These are phyloP conservation scores for Pelusios castaneus DNA, from an alignment of 2,113 vertebrate species.

Conservation along the genomic window DNA sequence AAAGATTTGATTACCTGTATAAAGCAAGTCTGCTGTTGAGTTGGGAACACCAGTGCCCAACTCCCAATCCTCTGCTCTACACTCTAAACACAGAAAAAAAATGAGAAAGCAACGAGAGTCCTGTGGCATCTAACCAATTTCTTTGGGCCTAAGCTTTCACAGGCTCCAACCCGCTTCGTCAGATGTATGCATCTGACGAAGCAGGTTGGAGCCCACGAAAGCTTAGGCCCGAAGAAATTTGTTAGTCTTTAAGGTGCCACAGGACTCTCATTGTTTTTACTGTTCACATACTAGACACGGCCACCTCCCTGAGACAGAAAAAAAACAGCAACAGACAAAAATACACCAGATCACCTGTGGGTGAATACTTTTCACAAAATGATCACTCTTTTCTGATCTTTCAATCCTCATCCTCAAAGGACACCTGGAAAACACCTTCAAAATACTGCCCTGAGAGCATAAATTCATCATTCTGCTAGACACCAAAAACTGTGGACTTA, in stretches of 20 bases:
- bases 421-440: background rate
- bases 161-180: no score
- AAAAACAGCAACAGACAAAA: background rate
- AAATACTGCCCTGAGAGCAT: background rate
- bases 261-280: no score
- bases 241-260: no score
- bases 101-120: no score
- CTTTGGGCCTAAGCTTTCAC: no score
- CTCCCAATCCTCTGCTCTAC: background rate
- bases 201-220: no score
- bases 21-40: background rate
- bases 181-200: no score
- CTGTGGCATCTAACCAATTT: no score
- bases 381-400: background rate
- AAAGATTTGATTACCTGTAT: background rate
- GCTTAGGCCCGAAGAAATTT: no score
- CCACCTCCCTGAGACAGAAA: no score
- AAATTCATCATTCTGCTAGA: background rate
- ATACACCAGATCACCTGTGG: background rate
- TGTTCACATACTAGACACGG: no score
- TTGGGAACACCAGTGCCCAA: background rate
- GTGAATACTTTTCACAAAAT: background rate
- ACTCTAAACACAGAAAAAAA: background rate
- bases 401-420: background rate
- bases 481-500: background rate